Conservation (phyloP, 2,888 invertebrate genomes). For the Eucera pruinosa region DNA sequence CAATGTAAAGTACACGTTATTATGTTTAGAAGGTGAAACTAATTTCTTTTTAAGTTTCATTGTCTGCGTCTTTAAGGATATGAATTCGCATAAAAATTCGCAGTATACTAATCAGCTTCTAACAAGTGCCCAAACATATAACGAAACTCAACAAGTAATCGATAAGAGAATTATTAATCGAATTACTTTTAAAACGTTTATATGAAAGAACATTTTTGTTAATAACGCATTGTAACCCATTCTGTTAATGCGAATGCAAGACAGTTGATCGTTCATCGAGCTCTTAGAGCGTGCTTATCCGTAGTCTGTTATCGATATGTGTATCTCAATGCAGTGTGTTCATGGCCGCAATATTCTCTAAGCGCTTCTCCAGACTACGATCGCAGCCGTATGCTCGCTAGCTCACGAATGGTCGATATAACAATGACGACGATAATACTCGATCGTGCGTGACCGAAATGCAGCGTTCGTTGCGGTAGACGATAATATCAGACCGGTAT, state of each 20-base stretch:
- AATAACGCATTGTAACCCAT: too few relatives aligned
- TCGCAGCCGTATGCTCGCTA: slow-evolving; percentile 66
- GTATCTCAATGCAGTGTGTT: slow-evolving; percentile 55
- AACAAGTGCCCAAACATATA: too few relatives aligned
- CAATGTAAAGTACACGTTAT: too few relatives aligned
- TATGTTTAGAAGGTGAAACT: too few relatives aligned
- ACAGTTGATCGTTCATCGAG: slow-evolving; percentile 1
- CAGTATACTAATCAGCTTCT: too few relatives aligned
- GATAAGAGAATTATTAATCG: too few relatives aligned
- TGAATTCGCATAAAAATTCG: too few relatives aligned
- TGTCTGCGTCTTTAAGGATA: too few relatives aligned
- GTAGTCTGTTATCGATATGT: slow-evolving; percentile 62
- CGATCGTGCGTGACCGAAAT: slow-evolving; percentile 76
- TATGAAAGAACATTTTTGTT: too few relatives aligned
- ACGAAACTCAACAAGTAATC: too few relatives aligned
- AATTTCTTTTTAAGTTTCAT: too few relatives aligned
- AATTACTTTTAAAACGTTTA: too few relatives aligned
- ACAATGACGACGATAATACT: slow-evolving; percentile 74
- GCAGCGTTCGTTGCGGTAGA: slow-evolving; percentile 59
- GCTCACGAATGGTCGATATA: slow-evolving; percentile 69
- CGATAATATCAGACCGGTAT: slow-evolving; percentile 59
- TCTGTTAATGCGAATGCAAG: slow-evolving; percentile 13
- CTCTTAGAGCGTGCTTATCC: slow-evolving; percentile 43
- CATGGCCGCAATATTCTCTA: slow-evolving; percentile 64
- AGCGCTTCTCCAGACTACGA: slow-evolving; percentile 68